phyloP scores from a whole-genome alignment of 2,888 invertebrate species.

The Melanargia galathea region DNA sequence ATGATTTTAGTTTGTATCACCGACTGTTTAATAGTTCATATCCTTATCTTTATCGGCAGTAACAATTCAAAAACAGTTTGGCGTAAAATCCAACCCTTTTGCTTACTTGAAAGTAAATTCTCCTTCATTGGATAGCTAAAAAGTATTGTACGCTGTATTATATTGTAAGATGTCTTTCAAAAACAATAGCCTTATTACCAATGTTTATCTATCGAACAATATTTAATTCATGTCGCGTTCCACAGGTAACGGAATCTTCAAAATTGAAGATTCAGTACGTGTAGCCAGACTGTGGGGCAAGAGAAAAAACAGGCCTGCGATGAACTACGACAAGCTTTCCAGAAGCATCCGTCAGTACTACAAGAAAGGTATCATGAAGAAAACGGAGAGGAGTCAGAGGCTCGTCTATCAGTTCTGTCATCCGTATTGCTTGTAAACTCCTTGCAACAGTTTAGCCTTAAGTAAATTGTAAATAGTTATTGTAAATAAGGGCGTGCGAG shows the following conservation, averaged over 20 bases:
- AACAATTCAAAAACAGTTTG: not conserved
- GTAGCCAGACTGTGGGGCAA: slow-evolving; percentile 99
- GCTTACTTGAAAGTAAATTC: slow-evolving; percentile 20
- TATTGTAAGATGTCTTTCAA: slow-evolving; percentile 21
- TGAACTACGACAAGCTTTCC: slow-evolving; percentile 99
- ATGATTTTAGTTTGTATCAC: slow-evolving; percentile 1
- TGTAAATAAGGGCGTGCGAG: slow-evolving; percentile 56
- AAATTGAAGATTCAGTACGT: slow-evolving; percentile 98
- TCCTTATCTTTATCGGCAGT: not conserved
- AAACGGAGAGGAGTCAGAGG: slow-evolving; percentile 98
- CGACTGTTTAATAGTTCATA: not conserved
- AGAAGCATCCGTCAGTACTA: slow-evolving; percentile 99
- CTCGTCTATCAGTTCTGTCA: slow-evolving; percentile 99
- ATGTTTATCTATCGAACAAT: slow-evolving; percentile 44
- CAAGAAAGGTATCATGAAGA: slow-evolving; percentile 99
- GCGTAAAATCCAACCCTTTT: not conserved
- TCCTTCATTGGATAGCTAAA: slow-evolving; percentile 25
- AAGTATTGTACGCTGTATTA: slow-evolving; percentile 21
- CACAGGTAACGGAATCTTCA: slow-evolving; percentile 94
- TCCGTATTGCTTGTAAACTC: slow-evolving; percentile 91
- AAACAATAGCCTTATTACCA: slow-evolving; percentile 39
- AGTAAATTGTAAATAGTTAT: slow-evolving; percentile 64
- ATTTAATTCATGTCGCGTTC: slow-evolving; percentile 62
- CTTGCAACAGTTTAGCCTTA: slow-evolving; percentile 50
- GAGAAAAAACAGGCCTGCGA: slow-evolving; percentile 98